Evolutionary conservation across 2,113 vertebrate genomes (phyloP).

Genomic region (Podilymbus podiceps): DNA sequence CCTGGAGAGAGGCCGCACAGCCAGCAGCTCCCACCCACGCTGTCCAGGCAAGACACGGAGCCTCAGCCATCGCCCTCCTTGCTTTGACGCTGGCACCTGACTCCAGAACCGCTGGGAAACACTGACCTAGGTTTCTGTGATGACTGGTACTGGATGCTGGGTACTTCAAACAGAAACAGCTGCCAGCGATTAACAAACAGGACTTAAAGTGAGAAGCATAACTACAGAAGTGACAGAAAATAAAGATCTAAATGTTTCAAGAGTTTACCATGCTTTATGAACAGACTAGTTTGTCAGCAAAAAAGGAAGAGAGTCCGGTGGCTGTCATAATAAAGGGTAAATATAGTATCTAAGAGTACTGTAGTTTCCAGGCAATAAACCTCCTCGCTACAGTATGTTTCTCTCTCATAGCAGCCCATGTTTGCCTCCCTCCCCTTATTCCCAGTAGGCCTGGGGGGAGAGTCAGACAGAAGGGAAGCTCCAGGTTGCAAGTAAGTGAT

Average conservation of each 20-base stretch:
- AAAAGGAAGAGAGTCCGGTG: neutral
- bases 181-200: neutral
- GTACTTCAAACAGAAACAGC: neutral
- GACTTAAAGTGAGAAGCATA: neutral
- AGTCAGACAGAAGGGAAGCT: neutral
- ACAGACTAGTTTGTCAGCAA: constrained; percentile 3
- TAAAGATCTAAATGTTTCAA: neutral
- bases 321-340: constrained; percentile 17
- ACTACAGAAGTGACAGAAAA: neutral
- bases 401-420: neutral
- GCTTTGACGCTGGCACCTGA: neutral
- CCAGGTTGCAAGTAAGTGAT: neutral
- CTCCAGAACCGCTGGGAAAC: neutral
- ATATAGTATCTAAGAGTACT: neutral
- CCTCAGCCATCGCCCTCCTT: neutral
- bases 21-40: neutral
- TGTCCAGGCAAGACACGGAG: neutral
- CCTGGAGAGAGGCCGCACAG: neutral
- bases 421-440: neutral
- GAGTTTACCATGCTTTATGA: neutral
- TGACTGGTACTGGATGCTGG: neutral
- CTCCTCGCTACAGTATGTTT: constrained; percentile 6
- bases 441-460: neutral
- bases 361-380: constrained; percentile 28
- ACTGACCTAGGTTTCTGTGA: neutral